Percentiles rank a stretch among this genome's conserved stretches.
Conservation (phyloP, 2,888 invertebrate genomes). For the Drosophila prostipennis region DNA sequence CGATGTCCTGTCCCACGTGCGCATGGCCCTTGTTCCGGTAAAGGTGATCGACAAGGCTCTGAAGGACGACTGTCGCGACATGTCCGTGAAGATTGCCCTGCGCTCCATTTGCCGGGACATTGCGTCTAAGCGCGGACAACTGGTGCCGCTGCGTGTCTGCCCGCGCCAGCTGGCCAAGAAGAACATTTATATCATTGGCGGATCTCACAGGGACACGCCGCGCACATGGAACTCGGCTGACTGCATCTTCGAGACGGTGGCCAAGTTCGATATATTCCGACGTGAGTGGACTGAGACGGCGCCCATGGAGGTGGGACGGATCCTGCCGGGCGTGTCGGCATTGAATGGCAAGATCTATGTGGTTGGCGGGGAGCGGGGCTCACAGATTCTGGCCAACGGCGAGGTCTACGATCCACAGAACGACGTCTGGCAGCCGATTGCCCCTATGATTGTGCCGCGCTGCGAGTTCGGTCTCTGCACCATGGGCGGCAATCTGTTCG, state of each 20-base stretch:
- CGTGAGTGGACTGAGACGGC: conserved; percentile 92
- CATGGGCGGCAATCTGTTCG: conserved; percentile 92
- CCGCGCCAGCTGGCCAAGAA: conserved; percentile 94
- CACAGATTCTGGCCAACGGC: conserved; percentile 94
- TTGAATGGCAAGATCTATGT: conserved; percentile 94
- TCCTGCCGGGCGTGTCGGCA: conserved; percentile 94
- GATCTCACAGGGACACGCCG: conserved; percentile 91
- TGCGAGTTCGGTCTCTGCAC: conserved; percentile 96
- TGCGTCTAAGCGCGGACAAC: conserved; percentile 89
- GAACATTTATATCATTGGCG: conserved; percentile 94
- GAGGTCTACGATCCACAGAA: conserved; percentile 92
- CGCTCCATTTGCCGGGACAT: conserved; percentile 92
- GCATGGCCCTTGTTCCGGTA: conserved; percentile 93
- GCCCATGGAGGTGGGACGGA: conserved; percentile 93
- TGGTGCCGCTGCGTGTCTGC: conserved; percentile 90
- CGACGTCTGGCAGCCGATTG: conserved; percentile 87
- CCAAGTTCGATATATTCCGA: conserved; percentile 89
- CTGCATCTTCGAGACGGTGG: conserved; percentile 92
- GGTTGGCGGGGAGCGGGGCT: conserved; percentile 95
- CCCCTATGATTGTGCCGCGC: conserved; percentile 92
- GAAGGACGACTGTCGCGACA: conserved; percentile 89
- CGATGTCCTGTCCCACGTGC: conserved; percentile 92
- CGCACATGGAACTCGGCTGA: conserved; percentile 91
- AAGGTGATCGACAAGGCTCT: conserved; percentile 91
- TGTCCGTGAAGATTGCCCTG: conserved; percentile 91